A percentile compares a stretch with the other conserved stretches of the same genome.
phyloP scores from a whole-genome alignment of 2,888 invertebrate species.

The Smittia sp. region DNA sequence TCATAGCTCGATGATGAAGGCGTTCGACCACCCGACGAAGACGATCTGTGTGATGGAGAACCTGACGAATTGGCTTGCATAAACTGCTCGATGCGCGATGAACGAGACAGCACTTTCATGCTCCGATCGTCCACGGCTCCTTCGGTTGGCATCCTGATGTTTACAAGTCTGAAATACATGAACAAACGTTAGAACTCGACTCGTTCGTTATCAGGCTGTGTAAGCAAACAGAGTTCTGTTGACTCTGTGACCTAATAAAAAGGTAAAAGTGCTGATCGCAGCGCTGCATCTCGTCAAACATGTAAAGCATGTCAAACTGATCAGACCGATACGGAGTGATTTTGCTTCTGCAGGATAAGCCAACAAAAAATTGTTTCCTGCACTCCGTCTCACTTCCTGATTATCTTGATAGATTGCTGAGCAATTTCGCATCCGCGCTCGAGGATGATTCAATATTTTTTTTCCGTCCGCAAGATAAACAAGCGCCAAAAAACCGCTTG shows the following conservation, averaged over 20 bases:
- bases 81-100: slow-evolving; percentile 62
- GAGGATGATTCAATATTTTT: no score
- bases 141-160: slow-evolving; percentile 49
- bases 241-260: slow-evolving; percentile 11
- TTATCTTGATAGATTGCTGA: no score
- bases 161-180: slow-evolving; percentile 26
- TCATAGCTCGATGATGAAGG: slow-evolving; percentile 60
- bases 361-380: no score
- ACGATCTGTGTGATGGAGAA: slow-evolving; percentile 43
- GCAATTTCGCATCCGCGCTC: no score
- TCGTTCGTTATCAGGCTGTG: not conserved
- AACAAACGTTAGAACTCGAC: not conserved
- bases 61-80: slow-evolving; percentile 56
- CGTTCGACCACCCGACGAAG: slow-evolving; percentile 57
- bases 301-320: not conserved
- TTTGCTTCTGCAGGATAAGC: no score
- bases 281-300: not conserved
- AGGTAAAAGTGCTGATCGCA: not conserved
- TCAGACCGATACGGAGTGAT: no score
- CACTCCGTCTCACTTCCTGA: no score
- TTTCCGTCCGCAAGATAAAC: not conserved
- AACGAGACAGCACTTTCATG: slow-evolving; percentile 49
- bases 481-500: not conserved
- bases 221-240: not conserved
- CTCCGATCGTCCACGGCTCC: slow-evolving; percentile 47